Percentiles rank a stretch among this genome's conserved stretches.
These are phyloP conservation scores for Rhabditoides inermis DNA, from an alignment of 2,888 invertebrate genomes.

Conservation along the genomic window DNA sequence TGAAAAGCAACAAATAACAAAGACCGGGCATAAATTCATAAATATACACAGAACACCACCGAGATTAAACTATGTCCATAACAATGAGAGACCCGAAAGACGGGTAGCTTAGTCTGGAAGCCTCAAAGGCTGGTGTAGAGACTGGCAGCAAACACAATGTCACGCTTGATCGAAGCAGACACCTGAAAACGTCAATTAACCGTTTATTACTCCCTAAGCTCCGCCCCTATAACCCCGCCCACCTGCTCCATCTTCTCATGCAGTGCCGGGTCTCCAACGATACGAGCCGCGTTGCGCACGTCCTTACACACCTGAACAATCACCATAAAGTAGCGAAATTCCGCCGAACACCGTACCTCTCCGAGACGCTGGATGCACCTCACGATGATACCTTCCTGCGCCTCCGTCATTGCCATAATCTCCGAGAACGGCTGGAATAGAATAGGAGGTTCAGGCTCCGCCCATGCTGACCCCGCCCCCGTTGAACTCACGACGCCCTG, in stretches of 20 bases:
- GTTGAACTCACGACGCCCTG: slow-evolving; percentile 68
- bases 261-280: slow-evolving; percentile 83
- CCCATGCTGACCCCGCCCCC: too few relatives aligned
- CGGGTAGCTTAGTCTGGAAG: too few relatives aligned
- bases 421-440: slow-evolving; percentile 72
- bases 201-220: neutral
- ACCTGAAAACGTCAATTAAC: slow-evolving; percentile 11
- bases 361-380: slow-evolving; percentile 90
- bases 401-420: slow-evolving; percentile 81
- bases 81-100: too few relatives aligned
- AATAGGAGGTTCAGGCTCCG: neutral
- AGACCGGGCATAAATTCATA: neutral
- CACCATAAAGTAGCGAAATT: neutral
- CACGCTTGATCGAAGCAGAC: slow-evolving; percentile 81
- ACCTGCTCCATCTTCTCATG: slow-evolving; percentile 91
- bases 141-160: slow-evolving; percentile 94
- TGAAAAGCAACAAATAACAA: neutral
- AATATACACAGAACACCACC: neutral
- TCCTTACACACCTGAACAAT: slow-evolving; percentile 5
- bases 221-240: neutral
- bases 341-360: slow-evolving; percentile 61
- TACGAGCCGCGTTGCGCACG: slow-evolving; percentile 72
- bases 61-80: neutral
- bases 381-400: slow-evolving; percentile 95
- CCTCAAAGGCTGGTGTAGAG: slow-evolving; percentile 66